Base-by-base conservation (phyloP, 2,888 invertebrate genomes). In the Lamellibrachia satsuma region DNA sequence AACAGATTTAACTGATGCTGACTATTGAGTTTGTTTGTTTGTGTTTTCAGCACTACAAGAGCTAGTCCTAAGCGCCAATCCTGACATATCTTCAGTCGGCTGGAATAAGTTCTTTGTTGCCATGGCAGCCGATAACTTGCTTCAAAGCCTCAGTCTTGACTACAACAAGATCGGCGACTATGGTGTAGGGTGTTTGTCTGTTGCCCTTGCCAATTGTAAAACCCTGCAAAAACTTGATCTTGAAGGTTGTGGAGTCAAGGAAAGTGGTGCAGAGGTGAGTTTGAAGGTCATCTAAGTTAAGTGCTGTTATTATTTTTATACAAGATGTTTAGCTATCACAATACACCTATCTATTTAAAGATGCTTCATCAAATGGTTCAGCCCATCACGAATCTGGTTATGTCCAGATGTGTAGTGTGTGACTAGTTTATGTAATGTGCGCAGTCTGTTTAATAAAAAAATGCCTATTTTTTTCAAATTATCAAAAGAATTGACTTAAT, bases 51-150 rank as follows among this genome's bases (percentile, higher is more conserved):
- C 95, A 91, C 92, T 96, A 15, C 94, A 94, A n/a, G 95, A 96
- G 57, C 94, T 96, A 27, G 94, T 95, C 4, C 93, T 96, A 11
- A 96, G 96, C 94, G 95, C 94, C 90, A 96, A 96, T 92, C 95
- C 94, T 7, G 94, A 93, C 7, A 95, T 96, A 39, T 95, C 95
- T 39, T 92, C 93, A 0, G 92, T 94, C 52, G 96, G 95, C 3
- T 96, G 96, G 96, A 93, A 94, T 22, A 94, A 94, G 92, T 94
- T 96, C 75, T 95, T 95, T n/a, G 94, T 96, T 93, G 95, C 95
- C 7, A 91, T 96, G 52, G 95, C 95, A 39, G 94, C 95, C 60
- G 94, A 94, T 55, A 94, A 92, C 90, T 52, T 93, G 9, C 93
- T 96, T 57, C 92, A 94, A 4, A 94, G 94, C 57, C 94, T 96